Evolutionary conservation across 2,797 vertebrate species (phyloP), one percentile per base, ranked within the genome.

Genomic region (Agapornis canus): DNA sequence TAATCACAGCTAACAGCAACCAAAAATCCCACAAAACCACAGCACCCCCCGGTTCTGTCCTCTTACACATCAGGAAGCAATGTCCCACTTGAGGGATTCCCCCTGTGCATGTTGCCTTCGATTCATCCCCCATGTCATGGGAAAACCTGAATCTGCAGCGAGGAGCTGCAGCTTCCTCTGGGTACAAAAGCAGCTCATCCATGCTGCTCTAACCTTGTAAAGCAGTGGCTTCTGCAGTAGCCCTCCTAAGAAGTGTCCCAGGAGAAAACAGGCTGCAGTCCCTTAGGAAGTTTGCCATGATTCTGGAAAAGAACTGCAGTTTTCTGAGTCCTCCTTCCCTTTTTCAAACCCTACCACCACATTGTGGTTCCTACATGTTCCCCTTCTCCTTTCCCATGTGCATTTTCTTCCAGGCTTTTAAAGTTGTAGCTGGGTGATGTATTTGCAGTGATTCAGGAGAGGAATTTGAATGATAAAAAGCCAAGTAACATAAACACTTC

Each of bases 391-490:
- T 79, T 40, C 64, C 48, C 5, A 4, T 1, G 0, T 68, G 35
- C 2, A 0, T 86, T 91, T 91, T 84, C 71, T 94, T 69, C 25
- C 49, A 85, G 60, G 52, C 52, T 93, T 88, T 85, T 80, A 19
- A 85, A 91, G 76, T 29, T 65, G 27, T 60, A 65, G 31, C 64
- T 81, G 78, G 31, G 72, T 93, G 87, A 52, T 89, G 56, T 19
- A 11, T 89, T 87, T 20, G 27, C 57, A 75, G 2, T 52, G 63
- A 85, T 90, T 31, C 47, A 25, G 61, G 92, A 92, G 51, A 88
- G 64, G 61, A 95, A 94, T 94, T 88, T 87, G 82, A 95, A 95
- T 96, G 75, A 94, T 87, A 91, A 92, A 94, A 94, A 91, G 82
- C 68, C 76, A 70, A 84, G 79, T 79, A 70, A 72, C 48, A 61